Evolutionary conservation across 1,140 invertebrate species (phyloP).

Genomic region (Drosophila sp.): DNA sequence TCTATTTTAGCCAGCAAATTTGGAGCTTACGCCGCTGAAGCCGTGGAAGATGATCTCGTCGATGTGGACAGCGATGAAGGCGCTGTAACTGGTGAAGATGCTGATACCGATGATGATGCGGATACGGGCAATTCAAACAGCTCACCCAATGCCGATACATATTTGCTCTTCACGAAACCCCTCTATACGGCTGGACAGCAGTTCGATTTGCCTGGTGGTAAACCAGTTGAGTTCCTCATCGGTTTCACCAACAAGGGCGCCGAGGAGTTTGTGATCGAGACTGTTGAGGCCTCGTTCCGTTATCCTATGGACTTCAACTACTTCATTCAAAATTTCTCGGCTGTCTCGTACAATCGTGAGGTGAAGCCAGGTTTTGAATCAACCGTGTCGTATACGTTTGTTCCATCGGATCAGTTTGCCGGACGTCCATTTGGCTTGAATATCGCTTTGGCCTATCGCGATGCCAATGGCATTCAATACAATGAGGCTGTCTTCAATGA

Average conservation of each 20-base stretch:
- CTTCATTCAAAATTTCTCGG: slow-evolving; percentile 98
- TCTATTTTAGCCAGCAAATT: slow-evolving; percentile 84
- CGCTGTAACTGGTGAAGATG: slow-evolving; percentile 86
- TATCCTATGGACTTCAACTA: slow-evolving; percentile 99
- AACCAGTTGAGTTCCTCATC: slow-evolving; percentile 96
- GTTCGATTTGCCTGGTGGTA: slow-evolving; percentile 87
- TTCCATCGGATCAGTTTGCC: slow-evolving; percentile 97
- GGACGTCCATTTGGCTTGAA: slow-evolving; percentile 97
- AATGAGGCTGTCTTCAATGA: slow-evolving; percentile 98
- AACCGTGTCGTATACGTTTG: slow-evolving; percentile 97
- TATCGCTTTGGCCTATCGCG: slow-evolving; percentile 96
- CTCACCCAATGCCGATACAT: slow-evolving; percentile 96
- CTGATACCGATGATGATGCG: slow-evolving; percentile 88
- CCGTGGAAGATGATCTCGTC: slow-evolving; percentile 89
- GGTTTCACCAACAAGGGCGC: slow-evolving; percentile 98
- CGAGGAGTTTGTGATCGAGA: slow-evolving; percentile 95
- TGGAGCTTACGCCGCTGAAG: slow-evolving; percentile 89
- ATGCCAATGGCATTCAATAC: slow-evolving; percentile 88
- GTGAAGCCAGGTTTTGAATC: slow-evolving; percentile 96
- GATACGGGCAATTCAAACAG: slow-evolving; percentile 86
- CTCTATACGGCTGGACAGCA: slow-evolving; percentile 75
- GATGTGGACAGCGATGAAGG: slow-evolving; percentile 89
- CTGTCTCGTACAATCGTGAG: slow-evolving; percentile 93
- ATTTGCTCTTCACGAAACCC: slow-evolving; percentile 96
- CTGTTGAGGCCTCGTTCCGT: slow-evolving; percentile 97